Conservation (phyloP, 2,888 invertebrate species). For the Lasioglossum oenotherae region DNA sequence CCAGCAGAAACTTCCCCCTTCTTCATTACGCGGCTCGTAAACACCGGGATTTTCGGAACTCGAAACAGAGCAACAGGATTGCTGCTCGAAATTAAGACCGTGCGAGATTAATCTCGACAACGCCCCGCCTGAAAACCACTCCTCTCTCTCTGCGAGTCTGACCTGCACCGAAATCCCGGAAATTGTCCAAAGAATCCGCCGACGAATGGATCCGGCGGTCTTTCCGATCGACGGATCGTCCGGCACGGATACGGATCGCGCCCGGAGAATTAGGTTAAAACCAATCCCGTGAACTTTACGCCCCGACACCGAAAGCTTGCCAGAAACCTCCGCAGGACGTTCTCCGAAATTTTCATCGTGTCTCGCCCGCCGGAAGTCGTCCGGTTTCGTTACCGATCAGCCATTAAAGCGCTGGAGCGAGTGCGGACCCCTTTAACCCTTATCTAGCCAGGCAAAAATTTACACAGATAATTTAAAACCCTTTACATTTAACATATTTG, state of each 20-base stretch:
- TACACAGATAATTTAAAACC: too few species aligned
- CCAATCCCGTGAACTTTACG: background rate
- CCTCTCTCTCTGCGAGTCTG: background rate
- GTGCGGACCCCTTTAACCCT: background rate
- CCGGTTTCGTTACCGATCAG: background rate
- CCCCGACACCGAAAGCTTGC: background rate
- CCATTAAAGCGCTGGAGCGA: background rate
- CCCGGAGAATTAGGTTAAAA: background rate
- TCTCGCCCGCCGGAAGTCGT: background rate
- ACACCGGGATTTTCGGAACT: constrained; percentile 12
- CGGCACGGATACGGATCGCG: background rate
- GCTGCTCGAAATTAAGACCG: constrained; percentile 29
- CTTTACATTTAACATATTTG: too few species aligned
- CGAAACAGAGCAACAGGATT: background rate
- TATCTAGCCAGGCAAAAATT: too few species aligned
- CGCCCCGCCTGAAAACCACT: background rate
- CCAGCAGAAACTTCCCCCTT: background rate
- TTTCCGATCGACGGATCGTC: background rate
- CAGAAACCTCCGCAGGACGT: background rate
- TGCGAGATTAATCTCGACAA: constrained; percentile 16
- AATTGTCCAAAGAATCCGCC: constrained; percentile 6
- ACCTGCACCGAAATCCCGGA: background rate
- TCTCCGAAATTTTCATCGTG: background rate
- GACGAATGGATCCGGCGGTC: background rate
- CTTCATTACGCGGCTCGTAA: background rate